Percentiles rank a stretch among this genome's conserved stretches.
Conservation (phyloP, 2,113 vertebrate species). For the Elgaria multicarinata region DNA sequence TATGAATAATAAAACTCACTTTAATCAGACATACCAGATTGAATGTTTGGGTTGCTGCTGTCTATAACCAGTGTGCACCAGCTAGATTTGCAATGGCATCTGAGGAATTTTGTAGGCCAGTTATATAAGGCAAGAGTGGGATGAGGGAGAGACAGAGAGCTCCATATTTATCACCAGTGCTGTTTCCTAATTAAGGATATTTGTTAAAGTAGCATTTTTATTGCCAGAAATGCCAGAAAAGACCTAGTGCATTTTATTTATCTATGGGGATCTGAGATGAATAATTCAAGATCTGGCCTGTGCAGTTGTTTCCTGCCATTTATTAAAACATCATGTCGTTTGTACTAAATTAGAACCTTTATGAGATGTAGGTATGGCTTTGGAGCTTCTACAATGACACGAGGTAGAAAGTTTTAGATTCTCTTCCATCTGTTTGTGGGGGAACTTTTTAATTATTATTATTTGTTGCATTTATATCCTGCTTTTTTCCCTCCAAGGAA, state of each 20-base stretch:
- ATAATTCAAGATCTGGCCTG: neutral
- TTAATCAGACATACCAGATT: neutral
- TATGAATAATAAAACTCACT: slow-evolving; percentile 4
- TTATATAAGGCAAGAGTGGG: neutral
- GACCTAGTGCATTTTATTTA: neutral
- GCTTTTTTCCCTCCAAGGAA: no score
- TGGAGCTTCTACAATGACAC: neutral
- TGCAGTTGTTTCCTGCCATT: neutral
- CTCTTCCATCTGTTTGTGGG: neutral
- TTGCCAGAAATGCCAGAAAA: neutral
- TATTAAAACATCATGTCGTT: slow-evolving; percentile 4
- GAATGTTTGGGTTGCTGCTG: neutral
- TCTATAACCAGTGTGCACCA: neutral
- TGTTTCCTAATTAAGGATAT: slow-evolving; percentile 21
- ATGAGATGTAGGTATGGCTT: neutral
- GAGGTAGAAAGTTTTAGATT: neutral
- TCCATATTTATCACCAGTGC: neutral
- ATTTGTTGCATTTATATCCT: no score
- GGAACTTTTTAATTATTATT: no score
- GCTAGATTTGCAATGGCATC: neutral
- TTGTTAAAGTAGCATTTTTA: slow-evolving; percentile 1
- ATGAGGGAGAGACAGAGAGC: neutral
- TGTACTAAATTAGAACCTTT: slow-evolving; percentile 1
- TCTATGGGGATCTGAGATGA: neutral
- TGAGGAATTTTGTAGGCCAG: neutral